Percentiles rank a stretch among this genome's conserved stretches.
Conservation (phyloP, 2,888 invertebrate genomes). For the Eurytoma californica region DNA sequence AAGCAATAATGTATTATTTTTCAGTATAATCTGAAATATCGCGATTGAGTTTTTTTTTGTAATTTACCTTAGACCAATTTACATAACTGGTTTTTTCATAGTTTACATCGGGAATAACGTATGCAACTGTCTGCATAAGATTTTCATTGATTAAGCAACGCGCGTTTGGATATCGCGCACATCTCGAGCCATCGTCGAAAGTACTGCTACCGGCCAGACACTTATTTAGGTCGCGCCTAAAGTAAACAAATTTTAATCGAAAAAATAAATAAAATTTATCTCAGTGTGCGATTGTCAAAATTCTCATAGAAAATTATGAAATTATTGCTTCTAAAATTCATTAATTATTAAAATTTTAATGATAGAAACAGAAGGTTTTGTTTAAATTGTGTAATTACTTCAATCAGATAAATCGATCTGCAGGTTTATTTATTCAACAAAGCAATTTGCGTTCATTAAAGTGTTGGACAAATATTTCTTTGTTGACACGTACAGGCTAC, state of each 20-base stretch:
- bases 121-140: conserved; percentile 37
- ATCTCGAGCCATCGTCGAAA: neutral
- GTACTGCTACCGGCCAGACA: neutral
- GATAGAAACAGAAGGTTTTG: no score
- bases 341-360: no score
- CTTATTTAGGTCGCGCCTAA: neutral
- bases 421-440: no score
- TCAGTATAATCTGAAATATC: neutral
- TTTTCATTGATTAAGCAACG: conserved; percentile 40
- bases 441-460: no score
- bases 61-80: conserved; percentile 10
- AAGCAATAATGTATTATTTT: no score
- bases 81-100: conserved; percentile 40
- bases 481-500: no score
- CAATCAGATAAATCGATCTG: no score
- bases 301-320: no score
- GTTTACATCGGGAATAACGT: neutral
- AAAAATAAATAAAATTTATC: neutral
- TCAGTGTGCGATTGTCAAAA: no score
- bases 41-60: conserved; percentile 3
- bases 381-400: no score
- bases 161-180: conserved; percentile 11
- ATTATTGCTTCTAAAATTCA: no score
- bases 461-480: no score
- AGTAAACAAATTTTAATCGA: conserved; percentile 3